A percentile compares a stretch with the other conserved stretches of the same genome.
These are phyloP conservation scores for Lottia scabra DNA, from an alignment of 2,888 invertebrate species.

Conservation along the genomic window DNA sequence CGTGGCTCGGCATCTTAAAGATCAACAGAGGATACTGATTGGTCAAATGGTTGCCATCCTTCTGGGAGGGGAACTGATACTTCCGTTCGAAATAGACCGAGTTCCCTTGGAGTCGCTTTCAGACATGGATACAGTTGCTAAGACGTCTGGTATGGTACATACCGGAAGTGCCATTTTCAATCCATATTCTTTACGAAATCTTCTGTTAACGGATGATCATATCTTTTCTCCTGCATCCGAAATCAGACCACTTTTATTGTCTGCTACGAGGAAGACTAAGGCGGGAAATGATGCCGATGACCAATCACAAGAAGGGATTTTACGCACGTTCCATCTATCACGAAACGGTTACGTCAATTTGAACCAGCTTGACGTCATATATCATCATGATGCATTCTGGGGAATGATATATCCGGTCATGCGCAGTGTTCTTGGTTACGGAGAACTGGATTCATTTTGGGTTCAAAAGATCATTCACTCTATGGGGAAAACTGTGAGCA, in stretches of 20 bases:
- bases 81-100: not conserved
- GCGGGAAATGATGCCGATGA: not conserved
- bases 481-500: not conserved
- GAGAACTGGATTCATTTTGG: constrained; percentile 2
- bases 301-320: not conserved
- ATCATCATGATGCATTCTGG: not conserved
- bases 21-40: not conserved
- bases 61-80: not conserved
- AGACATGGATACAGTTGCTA: not conserved
- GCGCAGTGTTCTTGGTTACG: not conserved
- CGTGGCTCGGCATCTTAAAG: not conserved
- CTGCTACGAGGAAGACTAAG: not conserved
- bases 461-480: not conserved
- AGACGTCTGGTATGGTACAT: not conserved
- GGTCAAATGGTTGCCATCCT: not conserved
- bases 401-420: constrained; percentile 1
- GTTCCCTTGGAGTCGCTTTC: not conserved
- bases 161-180: not conserved
- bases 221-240: not conserved
- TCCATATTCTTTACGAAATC: not conserved
- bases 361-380: not conserved
- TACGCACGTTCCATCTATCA: not conserved
- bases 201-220: not conserved
- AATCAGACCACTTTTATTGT: not conserved
- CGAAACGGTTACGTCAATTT: not conserved